A percentile compares a stretch with the other conserved stretches of the same genome.
phyloP scores from a whole-genome alignment of 2,888 invertebrate species.

The Podabrus alpinus region DNA sequence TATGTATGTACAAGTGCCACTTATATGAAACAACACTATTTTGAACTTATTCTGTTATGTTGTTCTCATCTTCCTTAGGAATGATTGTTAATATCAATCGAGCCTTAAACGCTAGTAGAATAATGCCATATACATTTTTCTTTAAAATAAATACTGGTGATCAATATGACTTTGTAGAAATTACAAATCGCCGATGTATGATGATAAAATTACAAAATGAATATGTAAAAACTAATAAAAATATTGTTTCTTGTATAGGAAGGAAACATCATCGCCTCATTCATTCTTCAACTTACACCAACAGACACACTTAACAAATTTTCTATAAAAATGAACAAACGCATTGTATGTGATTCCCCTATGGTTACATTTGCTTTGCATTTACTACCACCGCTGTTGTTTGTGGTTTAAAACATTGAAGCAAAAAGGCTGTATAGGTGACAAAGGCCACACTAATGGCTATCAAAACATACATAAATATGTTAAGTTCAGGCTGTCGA shows the following conservation, averaged over 20 bases:
- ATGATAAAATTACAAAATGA: slow-evolving; percentile 1
- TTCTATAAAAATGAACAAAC: slow-evolving; percentile 6
- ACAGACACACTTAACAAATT: neutral
- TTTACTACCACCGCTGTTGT: slow-evolving; percentile 66
- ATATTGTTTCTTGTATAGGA: slow-evolving; percentile 9
- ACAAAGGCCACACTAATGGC: slow-evolving; percentile 85
- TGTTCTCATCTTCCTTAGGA: slow-evolving; percentile 31
- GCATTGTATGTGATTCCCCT: neutral
- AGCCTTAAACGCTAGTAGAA: slow-evolving; percentile 9
- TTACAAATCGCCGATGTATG: neutral
- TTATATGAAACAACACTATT: slow-evolving; percentile 6
- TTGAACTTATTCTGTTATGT: slow-evolving; percentile 18
- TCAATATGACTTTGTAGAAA: neutral
- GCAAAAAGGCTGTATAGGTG: slow-evolving; percentile 86
- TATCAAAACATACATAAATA: slow-evolving; percentile 91
- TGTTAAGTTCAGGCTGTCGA: slow-evolving; percentile 88
- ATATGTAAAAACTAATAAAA: slow-evolving; percentile 2
- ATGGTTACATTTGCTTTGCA: slow-evolving; percentile 66
- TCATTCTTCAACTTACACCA: neutral
- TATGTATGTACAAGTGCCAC: slow-evolving; percentile 18
- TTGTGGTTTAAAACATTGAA: slow-evolving; percentile 85
- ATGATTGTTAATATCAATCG: slow-evolving; percentile 35
- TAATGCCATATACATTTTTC: neutral
- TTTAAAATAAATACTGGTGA: neutral
- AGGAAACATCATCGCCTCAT: slow-evolving; percentile 5